These are phyloP conservation scores for Therioaphis trifolii DNA, from an alignment of 2,888 invertebrate species.

Conservation along the genomic window DNA sequence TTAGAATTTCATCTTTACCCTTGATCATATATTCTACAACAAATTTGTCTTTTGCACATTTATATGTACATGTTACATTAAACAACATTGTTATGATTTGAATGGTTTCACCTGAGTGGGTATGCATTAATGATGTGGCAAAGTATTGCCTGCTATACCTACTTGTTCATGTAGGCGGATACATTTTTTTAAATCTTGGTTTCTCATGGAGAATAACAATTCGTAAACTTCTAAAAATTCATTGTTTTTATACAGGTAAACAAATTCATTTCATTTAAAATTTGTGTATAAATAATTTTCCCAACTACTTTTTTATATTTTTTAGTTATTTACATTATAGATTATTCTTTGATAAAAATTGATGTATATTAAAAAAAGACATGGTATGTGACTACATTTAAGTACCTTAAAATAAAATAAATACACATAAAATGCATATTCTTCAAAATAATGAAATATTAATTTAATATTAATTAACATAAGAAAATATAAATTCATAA, in stretches of 20 bases:
- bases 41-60: too few relatives aligned
- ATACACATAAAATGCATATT: too few relatives aligned
- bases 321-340: too few relatives aligned
- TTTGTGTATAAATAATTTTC: not conserved
- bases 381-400: conserved; percentile 21
- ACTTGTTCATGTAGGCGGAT: conserved; percentile 40
- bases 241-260: not conserved
- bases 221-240: not conserved
- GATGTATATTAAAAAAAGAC: conserved; percentile 7
- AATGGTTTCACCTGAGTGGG: not conserved
- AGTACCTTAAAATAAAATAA: not conserved
- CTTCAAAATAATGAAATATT: not conserved
- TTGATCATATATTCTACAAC: not conserved
- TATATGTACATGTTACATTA: too few relatives aligned
- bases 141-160: conserved; percentile 6
- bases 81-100: too few relatives aligned
- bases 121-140: conserved; percentile 42
- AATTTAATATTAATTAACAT: not conserved
- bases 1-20: not conserved
- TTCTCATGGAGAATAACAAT: not conserved
- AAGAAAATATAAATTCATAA: too few relatives aligned
- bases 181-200: conserved; percentile 14
- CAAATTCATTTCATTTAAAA: not conserved
- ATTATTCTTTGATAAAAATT: too few relatives aligned
- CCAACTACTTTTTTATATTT: too few relatives aligned